Percentiles rank a stretch among this genome's conserved stretches.
phyloP scores from a whole-genome alignment of 2,113 vertebrate genomes.

The Leiothrix lutea region DNA sequence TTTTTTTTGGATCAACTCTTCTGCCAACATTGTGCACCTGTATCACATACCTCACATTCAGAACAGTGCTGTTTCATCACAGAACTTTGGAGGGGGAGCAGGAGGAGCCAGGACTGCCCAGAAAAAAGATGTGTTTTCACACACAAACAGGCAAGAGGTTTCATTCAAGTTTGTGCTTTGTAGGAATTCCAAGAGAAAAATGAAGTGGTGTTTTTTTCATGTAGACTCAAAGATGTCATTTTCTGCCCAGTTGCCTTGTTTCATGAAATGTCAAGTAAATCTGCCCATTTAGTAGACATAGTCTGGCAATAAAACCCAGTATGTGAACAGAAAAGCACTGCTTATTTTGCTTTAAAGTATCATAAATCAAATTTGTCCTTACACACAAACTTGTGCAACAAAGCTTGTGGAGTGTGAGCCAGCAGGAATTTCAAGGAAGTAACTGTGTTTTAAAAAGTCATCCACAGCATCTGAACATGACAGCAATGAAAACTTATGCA shows the following conservation, averaged over 20 bases:
- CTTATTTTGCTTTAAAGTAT: neutral
- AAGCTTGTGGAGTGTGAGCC: neutral
- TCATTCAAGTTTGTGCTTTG: neutral
- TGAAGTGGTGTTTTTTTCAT: rapidly evolving
- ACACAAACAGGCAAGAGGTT: neutral
- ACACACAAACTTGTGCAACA: neutral
- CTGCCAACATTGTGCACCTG: neutral
- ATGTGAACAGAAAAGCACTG: neutral
- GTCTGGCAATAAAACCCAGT: neutral
- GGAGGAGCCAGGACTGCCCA: neutral
- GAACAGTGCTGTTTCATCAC: neutral
- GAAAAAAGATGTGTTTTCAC: neutral
- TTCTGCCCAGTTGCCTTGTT: conserved; percentile 5
- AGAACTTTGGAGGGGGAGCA: neutral
- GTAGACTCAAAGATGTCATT: neutral
- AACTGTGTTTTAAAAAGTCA: neutral
- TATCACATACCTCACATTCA: neutral
- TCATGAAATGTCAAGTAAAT: neutral
- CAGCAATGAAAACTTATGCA: neutral
- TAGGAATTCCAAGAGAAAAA: neutral
- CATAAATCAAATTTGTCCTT: neutral
- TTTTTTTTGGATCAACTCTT: neutral
- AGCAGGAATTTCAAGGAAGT: neutral
- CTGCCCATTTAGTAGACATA: neutral
- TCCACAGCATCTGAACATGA: neutral